These are phyloP conservation scores for Barbus barbus DNA, from an alignment of 2,113 vertebrate genomes.

Conservation along the genomic window DNA sequence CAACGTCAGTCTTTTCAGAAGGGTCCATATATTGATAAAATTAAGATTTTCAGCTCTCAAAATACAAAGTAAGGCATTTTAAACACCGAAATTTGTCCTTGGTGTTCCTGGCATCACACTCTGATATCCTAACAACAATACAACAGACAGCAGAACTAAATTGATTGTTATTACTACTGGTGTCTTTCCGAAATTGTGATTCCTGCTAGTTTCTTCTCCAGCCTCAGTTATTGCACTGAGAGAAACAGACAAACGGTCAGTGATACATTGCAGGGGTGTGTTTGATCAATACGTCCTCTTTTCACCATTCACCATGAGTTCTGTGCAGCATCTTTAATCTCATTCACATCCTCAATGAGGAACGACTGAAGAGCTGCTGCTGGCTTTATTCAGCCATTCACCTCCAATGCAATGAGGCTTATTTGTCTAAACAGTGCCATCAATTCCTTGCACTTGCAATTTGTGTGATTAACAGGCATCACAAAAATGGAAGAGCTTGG, in stretches of 20 bases:
- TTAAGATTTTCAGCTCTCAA: background rate
- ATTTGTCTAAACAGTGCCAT: background rate
- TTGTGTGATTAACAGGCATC: background rate
- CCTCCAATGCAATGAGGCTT: background rate
- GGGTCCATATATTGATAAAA: background rate
- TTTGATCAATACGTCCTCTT: slow-evolving; percentile 56
- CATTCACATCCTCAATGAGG: background rate
- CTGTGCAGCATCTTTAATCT: background rate
- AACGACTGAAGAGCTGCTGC: background rate
- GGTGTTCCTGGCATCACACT: background rate
- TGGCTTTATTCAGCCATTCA: background rate
- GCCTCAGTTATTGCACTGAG: slow-evolving; percentile 24
- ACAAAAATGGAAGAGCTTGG: no score
- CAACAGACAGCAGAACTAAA: background rate
- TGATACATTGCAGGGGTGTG: slow-evolving; percentile 49
- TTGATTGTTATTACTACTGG: background rate
- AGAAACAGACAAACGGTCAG: background rate
- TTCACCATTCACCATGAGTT: slow-evolving; percentile 49
- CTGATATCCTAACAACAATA: background rate
- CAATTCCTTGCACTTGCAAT: background rate
- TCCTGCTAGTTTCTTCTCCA: slow-evolving; percentile 30
- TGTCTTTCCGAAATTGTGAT: background rate
- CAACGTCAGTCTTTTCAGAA: background rate
- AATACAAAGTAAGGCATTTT: background rate
- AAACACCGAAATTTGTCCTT: background rate